Evolutionary conservation across 2,888 invertebrate species (phyloP).

Genomic region (Omphaloscelis lunosa): DNA sequence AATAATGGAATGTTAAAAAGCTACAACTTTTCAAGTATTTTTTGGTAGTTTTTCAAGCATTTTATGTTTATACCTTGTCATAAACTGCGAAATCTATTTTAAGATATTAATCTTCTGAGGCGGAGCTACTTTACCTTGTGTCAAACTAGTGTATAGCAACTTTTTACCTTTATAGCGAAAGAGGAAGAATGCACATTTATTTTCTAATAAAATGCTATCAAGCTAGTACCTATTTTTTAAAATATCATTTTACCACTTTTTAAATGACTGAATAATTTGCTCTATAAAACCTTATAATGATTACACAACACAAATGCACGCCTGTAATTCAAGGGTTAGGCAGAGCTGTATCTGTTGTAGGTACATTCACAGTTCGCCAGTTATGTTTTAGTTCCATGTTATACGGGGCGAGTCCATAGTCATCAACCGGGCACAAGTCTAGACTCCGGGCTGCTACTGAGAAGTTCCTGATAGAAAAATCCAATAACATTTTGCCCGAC

Average conservation of each 20-base stretch:
- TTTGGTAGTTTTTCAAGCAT: slow-evolving; percentile 22
- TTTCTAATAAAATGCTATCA: not conserved
- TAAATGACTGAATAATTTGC: not conserved
- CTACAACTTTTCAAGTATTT: slow-evolving; percentile 10
- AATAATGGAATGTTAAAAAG: not conserved
- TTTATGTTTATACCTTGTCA: slow-evolving; percentile 52
- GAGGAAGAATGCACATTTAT: not conserved
- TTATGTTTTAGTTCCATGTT: not conserved
- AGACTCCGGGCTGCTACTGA: not conserved
- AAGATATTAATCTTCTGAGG: slow-evolving; percentile 26
- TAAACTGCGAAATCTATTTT: slow-evolving; percentile 49
- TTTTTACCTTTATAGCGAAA: not conserved
- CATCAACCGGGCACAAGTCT: not conserved
- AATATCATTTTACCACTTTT: not conserved
- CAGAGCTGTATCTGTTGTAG: not conserved
- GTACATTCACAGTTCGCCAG: not conserved
- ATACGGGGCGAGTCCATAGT: not conserved
- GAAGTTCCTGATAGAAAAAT: not conserved
- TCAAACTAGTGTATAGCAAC: slow-evolving; percentile 9
- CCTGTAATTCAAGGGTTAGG: not conserved
- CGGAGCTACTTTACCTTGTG: slow-evolving; percentile 16
- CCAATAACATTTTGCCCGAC: not conserved
- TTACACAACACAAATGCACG: not conserved
- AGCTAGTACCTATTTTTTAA: not conserved
- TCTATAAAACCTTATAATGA: not conserved